These are phyloP conservation scores for Drosophila micromelanica DNA, from an alignment of 1,140 invertebrate species.

Conservation along the genomic window DNA sequence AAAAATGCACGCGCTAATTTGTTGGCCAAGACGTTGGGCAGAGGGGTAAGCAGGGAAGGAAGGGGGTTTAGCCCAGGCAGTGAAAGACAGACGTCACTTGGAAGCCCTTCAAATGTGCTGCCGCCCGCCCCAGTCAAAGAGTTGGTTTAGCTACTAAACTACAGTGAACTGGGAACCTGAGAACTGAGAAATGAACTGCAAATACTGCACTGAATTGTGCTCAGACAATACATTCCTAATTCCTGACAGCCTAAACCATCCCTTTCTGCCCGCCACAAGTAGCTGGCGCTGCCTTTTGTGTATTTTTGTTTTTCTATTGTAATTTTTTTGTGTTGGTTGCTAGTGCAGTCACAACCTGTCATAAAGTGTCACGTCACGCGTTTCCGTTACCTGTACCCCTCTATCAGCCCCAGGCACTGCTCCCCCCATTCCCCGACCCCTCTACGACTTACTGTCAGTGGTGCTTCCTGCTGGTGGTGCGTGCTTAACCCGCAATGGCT, in stretches of 20 bases:
- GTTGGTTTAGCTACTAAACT: conserved; percentile 63
- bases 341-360: conserved; percentile 50
- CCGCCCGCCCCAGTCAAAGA: conserved; percentile 51
- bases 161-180: conserved; percentile 13
- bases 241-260: conserved; percentile 37
- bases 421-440: background rate
- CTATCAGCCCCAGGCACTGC: background rate
- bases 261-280: conserved; percentile 1
- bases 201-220: conserved; percentile 44
- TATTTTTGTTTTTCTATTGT: background rate
- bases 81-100: conserved; percentile 32
- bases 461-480: conserved; percentile 43
- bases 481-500: conserved; percentile 72
- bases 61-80: conserved; percentile 10
- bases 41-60: conserved; percentile 1
- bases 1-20: conserved; percentile 69
- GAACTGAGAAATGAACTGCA: conserved; percentile 41
- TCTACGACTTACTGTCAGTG: conserved; percentile 26
- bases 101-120: conserved; percentile 72
- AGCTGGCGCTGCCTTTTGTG: conserved; percentile 7
- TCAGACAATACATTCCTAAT: conserved; percentile 75
- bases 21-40: conserved; percentile 42
- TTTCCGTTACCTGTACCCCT: conserved; percentile 39
- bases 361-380: conserved; percentile 71
- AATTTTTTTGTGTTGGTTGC: conserved; percentile 20